Evolutionary conservation across 2,888 invertebrate genomes (phyloP).

Genomic region (Chymomyza fuscimana): DNA sequence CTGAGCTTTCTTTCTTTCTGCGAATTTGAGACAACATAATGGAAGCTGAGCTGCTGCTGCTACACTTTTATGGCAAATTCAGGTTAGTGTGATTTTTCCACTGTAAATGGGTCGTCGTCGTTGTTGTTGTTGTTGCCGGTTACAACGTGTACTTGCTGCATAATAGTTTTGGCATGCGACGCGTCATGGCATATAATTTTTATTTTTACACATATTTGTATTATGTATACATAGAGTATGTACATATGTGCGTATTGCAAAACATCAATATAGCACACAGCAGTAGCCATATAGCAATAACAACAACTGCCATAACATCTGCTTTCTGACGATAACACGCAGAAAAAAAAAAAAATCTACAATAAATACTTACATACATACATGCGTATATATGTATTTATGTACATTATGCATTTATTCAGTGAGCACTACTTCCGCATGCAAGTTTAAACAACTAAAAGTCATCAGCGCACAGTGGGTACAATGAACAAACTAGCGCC

Average conservation of each 20-base stretch:
- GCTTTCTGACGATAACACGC: constrained; percentile 57
- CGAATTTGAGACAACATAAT: constrained; percentile 54
- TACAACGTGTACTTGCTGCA: constrained; percentile 35
- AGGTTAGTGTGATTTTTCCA: constrained; percentile 70
- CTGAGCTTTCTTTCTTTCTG: constrained; percentile 40
- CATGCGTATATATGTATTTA: constrained; percentile 23
- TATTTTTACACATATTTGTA: constrained; percentile 6
- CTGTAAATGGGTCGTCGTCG: constrained; percentile 57
- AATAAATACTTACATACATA: constrained; percentile 49
- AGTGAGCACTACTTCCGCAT: constrained; percentile 59
- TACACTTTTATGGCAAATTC: constrained; percentile 62
- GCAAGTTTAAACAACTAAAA: constrained; percentile 64
- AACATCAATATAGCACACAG: constrained; percentile 58
- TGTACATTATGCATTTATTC: neutral
- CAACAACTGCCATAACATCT: constrained; percentile 55
- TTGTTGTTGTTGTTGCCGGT: constrained; percentile 9
- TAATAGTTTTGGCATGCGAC: constrained; percentile 16
- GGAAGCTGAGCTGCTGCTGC: constrained; percentile 35
- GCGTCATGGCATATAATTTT: constrained; percentile 7
- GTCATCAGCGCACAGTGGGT: constrained; percentile 41
- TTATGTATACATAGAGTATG: constrained; percentile 11
- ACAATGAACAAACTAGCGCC: too few species aligned
- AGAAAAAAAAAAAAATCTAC: constrained; percentile 39
- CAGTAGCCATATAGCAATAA: constrained; percentile 3
- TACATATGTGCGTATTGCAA: constrained; percentile 45